Evolutionary conservation across 2,113 vertebrate genomes (phyloP), one percentile per base, ranked within the genome.

Genomic region (Bufo bufo): DNA sequence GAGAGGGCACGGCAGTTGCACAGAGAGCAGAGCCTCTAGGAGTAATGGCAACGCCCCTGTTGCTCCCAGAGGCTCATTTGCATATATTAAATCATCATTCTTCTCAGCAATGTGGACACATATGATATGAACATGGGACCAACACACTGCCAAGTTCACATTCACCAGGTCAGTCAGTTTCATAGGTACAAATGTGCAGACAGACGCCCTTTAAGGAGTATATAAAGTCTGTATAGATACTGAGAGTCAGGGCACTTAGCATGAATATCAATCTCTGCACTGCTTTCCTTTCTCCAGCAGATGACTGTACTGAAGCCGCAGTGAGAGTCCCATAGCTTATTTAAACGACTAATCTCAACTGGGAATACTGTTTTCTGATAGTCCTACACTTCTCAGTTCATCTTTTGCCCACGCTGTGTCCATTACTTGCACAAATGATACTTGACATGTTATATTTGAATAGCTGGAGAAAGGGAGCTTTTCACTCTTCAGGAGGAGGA

Each of bases 351-450:
- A 50, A 77, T 49, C 47, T 49, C 19, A n/a, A n/a, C 12, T 56
- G 4, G 4, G 50, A 54, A 56, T 19, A 20, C n/a, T 54, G 7
- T 19, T 74, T 74, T 13, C 16, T 47, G n/a, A 69, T 17, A 45
- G 33, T 49, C 74, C 47, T 50, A 50, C 45, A 50, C n/a, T 17
- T 19, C 4, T 61, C 9, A 20, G 56, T 19, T 45, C 16, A 63
- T 17, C 7, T 19, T 33, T 75, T 47, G 14, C 54, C 69, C 4
- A 52, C 16, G 10, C 69, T 49, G 47, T 63, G 50, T n/a, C 77
- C 61, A 80, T 87, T 80, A 71, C 50, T 50, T 10, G 77, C 61
- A 86, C 72, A 87, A 71, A 80, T 86, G 75, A 86, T 66, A 79
- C 74, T 71, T 77, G 45, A 13, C 47, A 50, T 12, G 50, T 69